Evolutionary conservation across 2,888 invertebrate genomes (phyloP).

Genomic region (Trachelus iudaicus): DNA sequence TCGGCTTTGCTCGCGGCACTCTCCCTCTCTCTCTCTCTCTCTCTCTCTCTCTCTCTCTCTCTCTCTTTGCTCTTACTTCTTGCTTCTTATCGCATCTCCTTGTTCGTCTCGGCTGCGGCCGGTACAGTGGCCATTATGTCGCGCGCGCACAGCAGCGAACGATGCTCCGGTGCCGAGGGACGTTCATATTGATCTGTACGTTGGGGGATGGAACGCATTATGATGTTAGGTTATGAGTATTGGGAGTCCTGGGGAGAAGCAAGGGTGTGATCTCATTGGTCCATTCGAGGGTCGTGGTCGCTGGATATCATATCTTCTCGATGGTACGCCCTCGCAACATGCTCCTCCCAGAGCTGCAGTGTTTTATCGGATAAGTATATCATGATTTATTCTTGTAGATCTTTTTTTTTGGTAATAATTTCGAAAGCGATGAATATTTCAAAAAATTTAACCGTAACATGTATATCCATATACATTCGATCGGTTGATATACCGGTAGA

Average conservation of each 20-base stretch:
- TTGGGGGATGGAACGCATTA: slow-evolving; percentile 28
- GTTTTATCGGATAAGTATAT: background rate
- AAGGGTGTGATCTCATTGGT: slow-evolving; percentile 45
- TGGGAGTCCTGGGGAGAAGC: slow-evolving; percentile 8
- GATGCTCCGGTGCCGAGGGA: background rate
- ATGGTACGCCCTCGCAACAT: slow-evolving; percentile 55
- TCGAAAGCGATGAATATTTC: background rate
- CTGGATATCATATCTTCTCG: slow-evolving; percentile 58
- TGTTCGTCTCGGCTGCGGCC: background rate
- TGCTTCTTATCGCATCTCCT: background rate
- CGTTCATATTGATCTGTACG: slow-evolving; percentile 5
- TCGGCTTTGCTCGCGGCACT: background rate
- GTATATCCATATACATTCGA: background rate
- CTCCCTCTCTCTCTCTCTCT: background rate
- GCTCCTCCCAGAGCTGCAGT: slow-evolving; percentile 49
- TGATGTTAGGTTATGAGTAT: slow-evolving; percentile 40
- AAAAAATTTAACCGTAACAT: background rate
- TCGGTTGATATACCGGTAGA: background rate
- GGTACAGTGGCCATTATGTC: slow-evolving; percentile 16
- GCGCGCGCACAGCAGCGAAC: background rate
- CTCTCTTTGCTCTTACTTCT: background rate
- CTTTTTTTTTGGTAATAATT: background rate
- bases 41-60: too few species aligned
- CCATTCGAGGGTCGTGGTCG: slow-evolving; percentile 29
- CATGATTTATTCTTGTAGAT: background rate